Base-by-base conservation (phyloP, 2,797 vertebrate genomes). In the Molossus alvarezi region DNA sequence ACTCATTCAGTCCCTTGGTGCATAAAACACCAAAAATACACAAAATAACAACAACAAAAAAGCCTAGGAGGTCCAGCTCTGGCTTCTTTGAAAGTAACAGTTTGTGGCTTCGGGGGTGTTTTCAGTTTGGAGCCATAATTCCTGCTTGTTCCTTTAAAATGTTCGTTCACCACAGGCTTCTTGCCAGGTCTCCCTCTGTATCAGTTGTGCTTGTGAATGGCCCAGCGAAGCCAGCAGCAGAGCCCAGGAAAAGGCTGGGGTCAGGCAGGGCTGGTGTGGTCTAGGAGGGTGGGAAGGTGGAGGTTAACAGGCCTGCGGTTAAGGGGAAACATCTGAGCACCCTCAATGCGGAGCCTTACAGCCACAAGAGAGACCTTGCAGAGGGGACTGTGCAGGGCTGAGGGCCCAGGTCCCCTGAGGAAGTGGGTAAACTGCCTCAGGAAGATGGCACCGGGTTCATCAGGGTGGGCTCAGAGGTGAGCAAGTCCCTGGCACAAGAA, bases 71-170 rank as follows among this genome's bases (percentile, higher is more conserved):
- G 72, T 83, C 67, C 76, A 62, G 73, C 82, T 85, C 33, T 88
- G 88, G 81, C 58, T 92, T 90, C 45, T 76, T 25, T 48, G 75
- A 95, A 94, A 82, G 82, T 95, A 72, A 85, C 62, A 20, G 88
- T 94, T 84, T 73, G 91, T 57, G 84, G 76, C 73, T 95, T 94
- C 23, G 53, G 90, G 92, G 71, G 69, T 87, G 55, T 94, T 95
- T 92, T 94, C 65, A n/a, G 69, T 69, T 72, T 87, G 85, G 93
- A 95, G 82, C 72, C 75, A 64, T 87, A 41, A 85, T 96, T 96
- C 95, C 88, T 94, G 86, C 91, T 89, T 79, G 79, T 92, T 88
- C 79, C 20, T 88, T 91, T 89, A 80, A 95, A 91, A 81, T 62
- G 89, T 91, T 87, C 18, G 21, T 57, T 95, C 37, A 20, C 77